Conservation (phyloP, 2,888 invertebrate species). For the Machimus rusticus region DNA sequence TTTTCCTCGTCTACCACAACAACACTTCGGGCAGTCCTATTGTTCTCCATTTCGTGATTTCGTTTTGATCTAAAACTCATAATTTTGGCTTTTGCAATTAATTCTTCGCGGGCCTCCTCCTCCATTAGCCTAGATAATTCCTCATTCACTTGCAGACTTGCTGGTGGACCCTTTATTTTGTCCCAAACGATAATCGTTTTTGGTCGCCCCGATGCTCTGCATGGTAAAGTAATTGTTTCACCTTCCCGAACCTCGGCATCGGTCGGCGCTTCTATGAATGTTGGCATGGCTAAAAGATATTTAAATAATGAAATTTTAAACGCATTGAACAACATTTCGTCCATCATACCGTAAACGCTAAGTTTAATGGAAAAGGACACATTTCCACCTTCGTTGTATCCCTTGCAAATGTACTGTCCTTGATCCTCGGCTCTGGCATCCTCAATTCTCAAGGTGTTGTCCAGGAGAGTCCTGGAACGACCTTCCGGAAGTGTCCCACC, state of each 20-base stretch:
- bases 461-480: constrained; percentile 52
- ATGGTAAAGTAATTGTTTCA: constrained; percentile 51
- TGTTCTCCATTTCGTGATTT: constrained; percentile 35
- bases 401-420: constrained; percentile 52
- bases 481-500: constrained; percentile 52
- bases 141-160: constrained; percentile 41
- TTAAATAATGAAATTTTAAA: not conserved
- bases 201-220: constrained; percentile 52
- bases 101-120: constrained; percentile 58
- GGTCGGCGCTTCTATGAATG: constrained; percentile 52
- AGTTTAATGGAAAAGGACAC: constrained; percentile 51
- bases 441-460: constrained; percentile 53
- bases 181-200: constrained; percentile 52
- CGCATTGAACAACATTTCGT: not conserved
- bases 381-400: constrained; percentile 54
- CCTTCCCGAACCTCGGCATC: constrained; percentile 52
- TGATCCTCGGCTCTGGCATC: constrained; percentile 53
- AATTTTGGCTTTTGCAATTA: constrained; percentile 52
- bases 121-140: constrained; percentile 55
- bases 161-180: constrained; percentile 41
- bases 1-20: constrained; percentile 48
- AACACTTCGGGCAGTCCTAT: constrained; percentile 47
- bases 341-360: constrained; percentile 51
- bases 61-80: constrained; percentile 53
- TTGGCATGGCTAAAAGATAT: constrained; percentile 50